Conservation (phyloP, 2,888 invertebrate genomes). For the Sarcophaga caerulescens region DNA sequence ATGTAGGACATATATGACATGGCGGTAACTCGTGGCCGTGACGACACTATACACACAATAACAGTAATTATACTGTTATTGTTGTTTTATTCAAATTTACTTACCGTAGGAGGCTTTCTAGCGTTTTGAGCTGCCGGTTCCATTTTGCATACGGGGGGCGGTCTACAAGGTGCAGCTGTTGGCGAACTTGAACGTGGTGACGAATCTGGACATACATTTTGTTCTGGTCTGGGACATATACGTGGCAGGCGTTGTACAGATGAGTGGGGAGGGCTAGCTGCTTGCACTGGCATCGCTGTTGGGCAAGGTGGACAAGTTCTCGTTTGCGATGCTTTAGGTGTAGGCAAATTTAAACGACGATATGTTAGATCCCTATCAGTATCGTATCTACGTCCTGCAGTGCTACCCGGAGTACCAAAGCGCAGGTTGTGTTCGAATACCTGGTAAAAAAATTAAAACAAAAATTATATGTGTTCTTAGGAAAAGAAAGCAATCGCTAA, state of each 20-base stretch:
- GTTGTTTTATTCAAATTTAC: no score
- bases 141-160: background rate
- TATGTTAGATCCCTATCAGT: background rate
- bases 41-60: no score
- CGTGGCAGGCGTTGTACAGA: background rate
- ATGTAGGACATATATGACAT: no score
- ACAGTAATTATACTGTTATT: no score
- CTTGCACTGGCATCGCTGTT: background rate
- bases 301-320: conserved; percentile 1
- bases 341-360: conserved; percentile 21
- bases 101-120: background rate
- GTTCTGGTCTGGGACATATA: background rate
- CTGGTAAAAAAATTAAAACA: background rate
- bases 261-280: background rate
- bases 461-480: background rate
- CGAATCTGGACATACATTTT: background rate
- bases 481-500: background rate
- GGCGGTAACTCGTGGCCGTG: no score
- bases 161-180: background rate
- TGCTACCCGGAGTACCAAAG: background rate
- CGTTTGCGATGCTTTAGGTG: conserved; percentile 9
- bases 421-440: conserved; percentile 1
- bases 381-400: background rate
- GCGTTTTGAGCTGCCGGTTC: background rate
- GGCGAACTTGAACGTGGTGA: background rate